A percentile compares a stretch with the other conserved stretches of the same genome.
phyloP scores from a whole-genome alignment of 1,140 invertebrate species.

The Ceratina japonica region DNA sequence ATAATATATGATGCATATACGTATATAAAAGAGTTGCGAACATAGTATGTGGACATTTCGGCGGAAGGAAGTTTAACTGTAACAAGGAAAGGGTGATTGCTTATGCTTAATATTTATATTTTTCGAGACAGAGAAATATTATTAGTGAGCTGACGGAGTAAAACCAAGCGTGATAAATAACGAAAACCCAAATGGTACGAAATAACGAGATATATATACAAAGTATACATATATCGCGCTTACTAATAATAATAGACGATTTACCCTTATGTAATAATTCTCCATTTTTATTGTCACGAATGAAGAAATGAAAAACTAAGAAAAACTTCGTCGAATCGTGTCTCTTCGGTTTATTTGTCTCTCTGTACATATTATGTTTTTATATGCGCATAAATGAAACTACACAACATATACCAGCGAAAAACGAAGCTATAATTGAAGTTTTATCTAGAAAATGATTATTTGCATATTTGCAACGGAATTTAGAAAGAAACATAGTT shows the following conservation, averaged over 20 bases:
- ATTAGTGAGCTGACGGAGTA: conserved; percentile 61
- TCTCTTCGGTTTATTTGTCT: conserved; percentile 73
- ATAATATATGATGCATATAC: not conserved
- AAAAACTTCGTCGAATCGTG: conserved; percentile 67
- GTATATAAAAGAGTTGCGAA: conserved; percentile 24
- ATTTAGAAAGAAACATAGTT: no score
- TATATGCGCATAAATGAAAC: conserved; percentile 75
- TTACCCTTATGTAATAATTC: conserved; percentile 66
- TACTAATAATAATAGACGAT: conserved; percentile 71
- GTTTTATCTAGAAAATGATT: no score
- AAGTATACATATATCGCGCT: conserved; percentile 63
- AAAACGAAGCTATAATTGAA: no score
- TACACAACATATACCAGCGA: conserved; percentile 35
- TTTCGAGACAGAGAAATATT: conserved; percentile 69
- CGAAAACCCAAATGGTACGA: conserved; percentile 43
- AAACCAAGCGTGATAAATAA: conserved; percentile 46
- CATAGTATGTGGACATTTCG: conserved; percentile 34
- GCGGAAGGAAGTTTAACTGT: conserved; percentile 22
- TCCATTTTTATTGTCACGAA: conserved; percentile 63
- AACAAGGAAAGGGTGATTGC: conserved; percentile 61
- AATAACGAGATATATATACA: conserved; percentile 38
- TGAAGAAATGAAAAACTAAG: not conserved
- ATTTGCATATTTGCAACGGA: no score
- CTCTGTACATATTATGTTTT: conserved; percentile 80
- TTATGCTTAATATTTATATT: conserved; percentile 78